Evolutionary conservation across 2,888 invertebrate genomes (phyloP), one percentile per base, ranked within the genome.

Genomic region (Thumatha senex): DNA sequence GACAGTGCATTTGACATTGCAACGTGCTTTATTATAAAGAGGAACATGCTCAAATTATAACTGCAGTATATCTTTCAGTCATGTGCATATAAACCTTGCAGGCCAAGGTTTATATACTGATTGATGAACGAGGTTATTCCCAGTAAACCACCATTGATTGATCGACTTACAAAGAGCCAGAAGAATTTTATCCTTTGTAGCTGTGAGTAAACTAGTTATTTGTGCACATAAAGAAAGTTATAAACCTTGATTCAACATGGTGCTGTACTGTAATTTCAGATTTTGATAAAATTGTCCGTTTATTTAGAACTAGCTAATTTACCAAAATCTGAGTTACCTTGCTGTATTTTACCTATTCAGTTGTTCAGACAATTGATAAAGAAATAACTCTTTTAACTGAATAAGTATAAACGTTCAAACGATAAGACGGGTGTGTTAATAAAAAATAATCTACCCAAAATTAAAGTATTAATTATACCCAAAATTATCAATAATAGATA

Each of bases 91-190:
- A 70, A 80, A 78, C 74, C 74, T 74, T 63, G 68, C 67, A 56
- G 74, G 78, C 80, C 84, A 85, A 84, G 84, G 84, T 61, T 45
- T 15, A 9, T 44, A 51, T 59, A 59, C 61, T 74, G 79, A 78
- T 72, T 67, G 74, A 76, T 65, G 68, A 72, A 81, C 80, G 78
- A 84, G 84, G 81, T 72, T 75, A 70, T 72, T 63, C 64, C 58
- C 49, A 49, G 57, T 57, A 40, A 61, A 56, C 51, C 48, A 56
- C 54, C 51, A 69, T 62, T 64, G 64, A 70, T 59, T 69, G 69
- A 69, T 59, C 52, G 64, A 69, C 56, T 53, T 56, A 60, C 60
- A 61, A 48, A 45, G 46, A 51, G 34, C 33, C 48, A 33, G 42
- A 54, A 48, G 46, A 56, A 54, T 51, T 42, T 38, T 41, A 24